These are phyloP conservation scores for Acrocyrtus sp. DNA, from an alignment of 2,888 invertebrate species.

Conservation along the genomic window DNA sequence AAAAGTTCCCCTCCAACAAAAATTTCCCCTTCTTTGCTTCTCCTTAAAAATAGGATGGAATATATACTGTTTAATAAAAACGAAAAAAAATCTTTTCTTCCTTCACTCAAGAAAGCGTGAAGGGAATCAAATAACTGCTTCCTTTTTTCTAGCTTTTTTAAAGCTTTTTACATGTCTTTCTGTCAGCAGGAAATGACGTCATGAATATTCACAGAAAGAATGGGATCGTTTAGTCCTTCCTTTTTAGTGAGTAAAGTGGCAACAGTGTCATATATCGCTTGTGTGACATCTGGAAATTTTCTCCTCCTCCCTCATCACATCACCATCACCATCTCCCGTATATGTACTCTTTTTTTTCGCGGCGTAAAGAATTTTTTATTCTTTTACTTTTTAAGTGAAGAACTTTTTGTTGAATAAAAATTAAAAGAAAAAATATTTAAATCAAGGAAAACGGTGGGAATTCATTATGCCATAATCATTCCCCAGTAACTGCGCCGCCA, in stretches of 20 bases:
- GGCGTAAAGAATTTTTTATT: too few relatives aligned
- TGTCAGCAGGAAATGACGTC: conserved; percentile 52
- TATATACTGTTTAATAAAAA: conserved; percentile 55
- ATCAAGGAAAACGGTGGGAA: conserved; percentile 17
- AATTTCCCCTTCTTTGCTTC: not conserved
- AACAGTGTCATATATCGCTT: conserved; percentile 31
- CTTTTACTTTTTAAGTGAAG: not conserved
- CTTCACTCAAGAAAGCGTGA: conserved; percentile 49
- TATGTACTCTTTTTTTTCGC: too few relatives aligned
- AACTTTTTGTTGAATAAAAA: conserved; percentile 25
- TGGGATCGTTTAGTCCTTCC: conserved; percentile 13
- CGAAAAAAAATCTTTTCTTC: conserved; percentile 46
- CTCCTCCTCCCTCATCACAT: conserved; percentile 17
- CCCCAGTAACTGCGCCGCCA: too few relatives aligned
- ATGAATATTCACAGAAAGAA: conserved; percentile 46
- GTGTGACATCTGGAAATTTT: conserved; percentile 42
- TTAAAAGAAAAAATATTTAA: conserved; percentile 21
- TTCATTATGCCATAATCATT: too few relatives aligned
- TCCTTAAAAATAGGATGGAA: conserved; percentile 28
- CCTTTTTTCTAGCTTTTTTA: conserved; percentile 31
- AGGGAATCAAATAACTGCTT: conserved; percentile 53
- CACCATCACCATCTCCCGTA: too few relatives aligned
- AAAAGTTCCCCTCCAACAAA: conserved; percentile 20
- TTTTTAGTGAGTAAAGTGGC: not conserved
- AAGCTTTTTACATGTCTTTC: conserved; percentile 36